Evolutionary conservation across 2,888 invertebrate genomes (phyloP).

Genomic region (Dexiosoma caninum): DNA sequence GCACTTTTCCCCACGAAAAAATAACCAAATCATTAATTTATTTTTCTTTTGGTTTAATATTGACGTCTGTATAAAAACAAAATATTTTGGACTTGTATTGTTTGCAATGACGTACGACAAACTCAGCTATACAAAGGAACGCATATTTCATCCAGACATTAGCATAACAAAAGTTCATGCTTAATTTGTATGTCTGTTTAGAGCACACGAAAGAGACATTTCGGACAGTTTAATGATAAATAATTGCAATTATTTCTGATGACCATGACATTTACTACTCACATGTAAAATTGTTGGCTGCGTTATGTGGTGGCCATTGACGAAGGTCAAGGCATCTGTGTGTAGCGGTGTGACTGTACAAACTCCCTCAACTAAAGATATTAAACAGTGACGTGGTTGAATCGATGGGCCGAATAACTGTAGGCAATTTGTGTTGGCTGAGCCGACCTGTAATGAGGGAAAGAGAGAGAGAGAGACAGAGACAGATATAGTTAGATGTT

Average conservation of each 20-base stretch:
- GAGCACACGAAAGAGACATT: neutral
- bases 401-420: slow-evolving; percentile 94
- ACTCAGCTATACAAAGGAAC: neutral
- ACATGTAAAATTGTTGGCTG: slow-evolving; percentile 95
- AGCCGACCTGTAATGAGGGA: slow-evolving; percentile 81
- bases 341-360: slow-evolving; percentile 96
- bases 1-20: too few relatives aligned
- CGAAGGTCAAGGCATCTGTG: slow-evolving; percentile 94
- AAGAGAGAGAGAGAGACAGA: neutral
- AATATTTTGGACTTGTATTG: too few relatives aligned
- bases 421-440: slow-evolving; percentile 87
- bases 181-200: neutral
- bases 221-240: slow-evolving; percentile 15
- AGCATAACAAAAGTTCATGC: neutral
- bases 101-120: too few relatives aligned
- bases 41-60: too few relatives aligned
- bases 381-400: slow-evolving; percentile 95
- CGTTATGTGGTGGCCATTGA: slow-evolving; percentile 93
- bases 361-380: slow-evolving; percentile 94
- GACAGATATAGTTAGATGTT: neutral
- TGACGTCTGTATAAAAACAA: neutral
- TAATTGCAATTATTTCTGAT: slow-evolving; percentile 6
- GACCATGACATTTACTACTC: slow-evolving; percentile 67
- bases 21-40: too few relatives aligned
- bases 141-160: neutral